These are phyloP conservation scores for Clepsis dumicolana DNA, from an alignment of 2,888 invertebrate genomes.

Conservation along the genomic window DNA sequence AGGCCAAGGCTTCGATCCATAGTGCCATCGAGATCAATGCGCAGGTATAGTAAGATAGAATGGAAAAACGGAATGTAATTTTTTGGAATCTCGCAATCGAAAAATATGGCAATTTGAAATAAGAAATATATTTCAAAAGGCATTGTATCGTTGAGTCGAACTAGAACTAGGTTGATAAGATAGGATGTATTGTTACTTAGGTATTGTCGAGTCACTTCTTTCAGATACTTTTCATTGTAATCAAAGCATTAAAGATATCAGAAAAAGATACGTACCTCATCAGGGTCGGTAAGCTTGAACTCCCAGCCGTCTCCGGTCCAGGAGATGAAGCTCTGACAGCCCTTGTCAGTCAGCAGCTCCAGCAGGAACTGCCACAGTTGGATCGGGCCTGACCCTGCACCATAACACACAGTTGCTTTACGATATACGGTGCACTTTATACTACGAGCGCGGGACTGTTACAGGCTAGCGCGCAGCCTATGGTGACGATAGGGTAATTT, in stretches of 20 bases:
- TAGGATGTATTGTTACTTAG: too few species aligned
- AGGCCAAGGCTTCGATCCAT: too few species aligned
- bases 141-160: too few species aligned
- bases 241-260: background rate
- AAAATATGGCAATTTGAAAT: too few species aligned
- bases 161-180: too few species aligned
- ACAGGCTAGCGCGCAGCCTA: background rate
- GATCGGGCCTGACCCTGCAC: constrained; percentile 96
- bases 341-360: constrained; percentile 97
- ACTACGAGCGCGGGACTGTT: constrained; percentile 27
- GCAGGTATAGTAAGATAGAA: too few species aligned
- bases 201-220: too few species aligned
- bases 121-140: too few species aligned
- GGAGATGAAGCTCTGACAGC: constrained; percentile 98
- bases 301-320: constrained; percentile 99
- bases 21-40: too few species aligned
- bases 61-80: too few species aligned
- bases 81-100: too few species aligned
- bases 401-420: constrained; percentile 80
- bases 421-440: constrained; percentile 68
- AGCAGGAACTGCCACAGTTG: constrained; percentile 99
- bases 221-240: too few species aligned
- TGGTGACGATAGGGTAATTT: background rate
- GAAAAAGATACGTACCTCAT: constrained; percentile 89
- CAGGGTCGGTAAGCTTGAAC: constrained; percentile 98